Conservation (phyloP, 2,888 invertebrate genomes). For the Cryptocephalus moraei region DNA sequence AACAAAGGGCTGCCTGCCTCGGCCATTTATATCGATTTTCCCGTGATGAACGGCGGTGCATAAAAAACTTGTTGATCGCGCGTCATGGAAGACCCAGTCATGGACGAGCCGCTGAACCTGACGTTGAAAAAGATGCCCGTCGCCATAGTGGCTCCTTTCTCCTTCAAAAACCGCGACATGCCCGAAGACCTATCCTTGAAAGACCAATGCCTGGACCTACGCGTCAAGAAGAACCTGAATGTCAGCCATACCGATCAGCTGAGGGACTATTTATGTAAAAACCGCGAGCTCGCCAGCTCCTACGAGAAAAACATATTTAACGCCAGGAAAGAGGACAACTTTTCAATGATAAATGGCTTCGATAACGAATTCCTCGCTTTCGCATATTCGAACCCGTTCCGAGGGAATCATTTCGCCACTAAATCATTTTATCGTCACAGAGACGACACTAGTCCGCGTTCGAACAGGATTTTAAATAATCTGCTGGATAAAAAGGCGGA, state of each 20-base stretch:
- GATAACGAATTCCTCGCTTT: slow-evolving; percentile 30
- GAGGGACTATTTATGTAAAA: slow-evolving; percentile 27
- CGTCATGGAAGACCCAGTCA: slow-evolving; percentile 11
- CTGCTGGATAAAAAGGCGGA: slow-evolving; percentile 33
- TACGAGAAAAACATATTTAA: slow-evolving; percentile 35
- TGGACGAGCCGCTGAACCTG: slow-evolving; percentile 42
- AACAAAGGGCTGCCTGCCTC: slow-evolving; percentile 30
- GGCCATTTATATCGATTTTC: slow-evolving; percentile 42
- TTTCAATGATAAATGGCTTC: slow-evolving; percentile 14
- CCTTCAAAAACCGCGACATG: slow-evolving; percentile 20
- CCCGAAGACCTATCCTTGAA: slow-evolving; percentile 36
- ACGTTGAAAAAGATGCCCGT: slow-evolving; percentile 44
- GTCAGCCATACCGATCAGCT: slow-evolving; percentile 27
- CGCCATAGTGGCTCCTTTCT: slow-evolving; percentile 44
- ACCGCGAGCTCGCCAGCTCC: slow-evolving; percentile 32
- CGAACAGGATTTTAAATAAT: slow-evolving; percentile 35
- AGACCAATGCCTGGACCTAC: slow-evolving; percentile 21
- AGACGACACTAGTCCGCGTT: slow-evolving; percentile 11
- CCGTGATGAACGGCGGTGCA: slow-evolving; percentile 1
- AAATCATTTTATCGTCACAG: not conserved
- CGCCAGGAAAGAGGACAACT: slow-evolving; percentile 27
- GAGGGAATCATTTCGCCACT: not conserved
- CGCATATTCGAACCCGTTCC: slow-evolving; percentile 1
- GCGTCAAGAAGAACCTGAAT: slow-evolving; percentile 17
- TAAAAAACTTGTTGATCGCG: slow-evolving; percentile 18